A percentile compares a stretch with the other conserved stretches of the same genome.
Conservation (phyloP, 1,140 invertebrate genomes). For the Telenomus remus region DNA sequence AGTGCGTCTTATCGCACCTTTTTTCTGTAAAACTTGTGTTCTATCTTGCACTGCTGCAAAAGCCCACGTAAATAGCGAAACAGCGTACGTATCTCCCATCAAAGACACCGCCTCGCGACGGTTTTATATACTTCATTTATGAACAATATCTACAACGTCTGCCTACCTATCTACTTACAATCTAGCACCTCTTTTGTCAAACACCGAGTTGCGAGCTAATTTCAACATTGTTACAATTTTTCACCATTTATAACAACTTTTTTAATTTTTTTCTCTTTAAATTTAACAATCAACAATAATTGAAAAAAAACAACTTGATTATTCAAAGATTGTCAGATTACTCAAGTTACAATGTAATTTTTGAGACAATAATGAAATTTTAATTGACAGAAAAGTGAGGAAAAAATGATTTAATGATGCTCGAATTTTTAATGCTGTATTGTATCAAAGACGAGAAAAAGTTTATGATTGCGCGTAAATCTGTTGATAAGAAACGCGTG, state of each 20-base stretch:
- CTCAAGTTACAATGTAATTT: too few species aligned
- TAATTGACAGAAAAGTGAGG: too few species aligned
- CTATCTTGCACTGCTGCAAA: slow-evolving; percentile 7
- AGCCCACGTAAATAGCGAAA: slow-evolving; percentile 63
- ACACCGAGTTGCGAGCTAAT: slow-evolving; percentile 7
- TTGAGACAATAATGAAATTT: too few species aligned
- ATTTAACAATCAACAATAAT: too few species aligned
- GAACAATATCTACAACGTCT: slow-evolving; percentile 66
- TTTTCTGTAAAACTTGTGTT: slow-evolving; percentile 5
- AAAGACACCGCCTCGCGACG: slow-evolving; percentile 67
- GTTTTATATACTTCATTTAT: slow-evolving; percentile 72
- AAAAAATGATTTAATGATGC: too few species aligned
- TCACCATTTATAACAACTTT: background rate
- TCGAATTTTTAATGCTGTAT: too few species aligned
- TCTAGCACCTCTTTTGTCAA: slow-evolving; percentile 60
- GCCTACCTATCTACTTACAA: slow-evolving; percentile 59
- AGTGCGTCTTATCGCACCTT: slow-evolving; percentile 58
- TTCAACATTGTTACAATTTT: slow-evolving; percentile 9
- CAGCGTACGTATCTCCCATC: slow-evolving; percentile 66
- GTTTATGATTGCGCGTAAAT: too few species aligned
- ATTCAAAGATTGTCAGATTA: too few species aligned
- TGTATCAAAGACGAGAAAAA: too few species aligned
- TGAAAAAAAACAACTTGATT: too few species aligned
- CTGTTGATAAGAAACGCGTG: too few species aligned
- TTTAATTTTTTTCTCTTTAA: background rate